Base-by-base conservation (phyloP, 1,140 invertebrate species). In the Calycopis cecrops region DNA sequence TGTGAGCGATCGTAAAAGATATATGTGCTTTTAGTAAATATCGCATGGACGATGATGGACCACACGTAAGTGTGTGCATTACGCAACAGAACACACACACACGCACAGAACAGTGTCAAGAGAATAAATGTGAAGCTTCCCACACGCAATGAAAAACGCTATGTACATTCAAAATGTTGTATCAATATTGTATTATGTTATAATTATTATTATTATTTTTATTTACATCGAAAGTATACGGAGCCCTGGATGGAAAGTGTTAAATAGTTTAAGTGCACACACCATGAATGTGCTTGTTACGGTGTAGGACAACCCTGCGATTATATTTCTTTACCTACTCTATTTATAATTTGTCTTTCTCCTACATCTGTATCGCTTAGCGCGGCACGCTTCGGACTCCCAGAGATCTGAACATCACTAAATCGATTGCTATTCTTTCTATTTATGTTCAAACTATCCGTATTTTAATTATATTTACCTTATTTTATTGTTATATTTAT, bases 281-380 rank as follows among this genome's bases (percentile, higher is more conserved):
- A 72, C 79, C 82, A 82, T 85, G 76, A 84, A 83, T 84, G 84
- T 87, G 84, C 84, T 85, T 85, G 62, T 87, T 87, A 87, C 73
- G 76, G 75, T 76, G 48, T 84, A 82, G 73, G 80, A 79, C 54
- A 69, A 73, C 79, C 84, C 84, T 73, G 77, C 79, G 75, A 77
- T 77, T 71, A 69, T 77, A 77, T 73, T 79, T 72, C 63, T 74
- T 69, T 65, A 73, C 67, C 71, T 71, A 65, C 70, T 84, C 67
- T 83, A 75, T 80, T 73, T 80, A 76, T 73, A 66, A 71, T 77
- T 69, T 73, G 57, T 72, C 71, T 76, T 76, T 71, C 78, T 76
- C 65, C 73, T 73, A 66, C 66, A 73, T 67, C 67, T 70, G 65
- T 75, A 67, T 72, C 65, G 81, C 81, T 87, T 85, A 76, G 79